Conservation (phyloP, 2,113 vertebrate genomes). For the Epinephelus lanceolatus region DNA sequence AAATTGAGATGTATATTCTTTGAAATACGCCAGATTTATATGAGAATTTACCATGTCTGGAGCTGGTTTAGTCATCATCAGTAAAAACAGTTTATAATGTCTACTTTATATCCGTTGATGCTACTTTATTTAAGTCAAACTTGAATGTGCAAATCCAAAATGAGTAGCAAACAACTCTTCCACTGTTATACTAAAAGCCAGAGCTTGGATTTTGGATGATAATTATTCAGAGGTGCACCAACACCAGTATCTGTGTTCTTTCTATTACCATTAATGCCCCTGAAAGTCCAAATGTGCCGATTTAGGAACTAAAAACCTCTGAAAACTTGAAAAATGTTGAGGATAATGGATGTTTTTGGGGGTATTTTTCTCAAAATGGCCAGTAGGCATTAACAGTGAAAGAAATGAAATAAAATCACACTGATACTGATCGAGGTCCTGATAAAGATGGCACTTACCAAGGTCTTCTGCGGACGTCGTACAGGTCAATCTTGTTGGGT, state of each 20-base stretch:
- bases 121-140: not conserved
- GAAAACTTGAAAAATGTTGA: not conserved
- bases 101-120: not conserved
- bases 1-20: not conserved
- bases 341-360: not conserved
- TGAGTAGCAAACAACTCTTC: not conserved
- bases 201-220: not conserved
- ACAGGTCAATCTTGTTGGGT: conserved; percentile 98
- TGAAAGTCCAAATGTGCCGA: not conserved
- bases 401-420: not conserved
- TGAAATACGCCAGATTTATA: not conserved
- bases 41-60: not conserved
- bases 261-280: not conserved
- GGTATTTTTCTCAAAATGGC: not conserved
- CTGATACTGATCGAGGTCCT: not conserved
- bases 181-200: not conserved
- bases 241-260: not conserved
- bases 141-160: not conserved
- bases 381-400: not conserved
- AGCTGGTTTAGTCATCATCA: not conserved
- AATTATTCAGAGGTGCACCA: not conserved
- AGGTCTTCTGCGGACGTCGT: conserved; percentile 95
- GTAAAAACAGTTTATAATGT: not conserved
- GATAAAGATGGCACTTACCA: conserved; percentile 87
- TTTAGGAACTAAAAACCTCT: not conserved